These are phyloP conservation scores for Latrodectus elegans DNA, from an alignment of 2,888 invertebrate genomes.

Conservation along the genomic window DNA sequence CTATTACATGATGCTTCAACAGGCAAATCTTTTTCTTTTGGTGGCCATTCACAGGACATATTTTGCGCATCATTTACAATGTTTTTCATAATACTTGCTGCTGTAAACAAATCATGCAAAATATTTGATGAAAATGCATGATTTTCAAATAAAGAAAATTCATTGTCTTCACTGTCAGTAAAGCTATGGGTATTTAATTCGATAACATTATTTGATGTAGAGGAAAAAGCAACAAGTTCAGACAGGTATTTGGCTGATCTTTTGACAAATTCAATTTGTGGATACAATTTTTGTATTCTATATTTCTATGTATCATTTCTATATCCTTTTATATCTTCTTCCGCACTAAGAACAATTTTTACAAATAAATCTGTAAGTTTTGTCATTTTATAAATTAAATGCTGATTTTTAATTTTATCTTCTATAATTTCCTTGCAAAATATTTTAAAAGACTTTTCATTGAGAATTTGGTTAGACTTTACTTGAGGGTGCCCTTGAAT, in stretches of 20 bases:
- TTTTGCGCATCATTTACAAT: background rate
- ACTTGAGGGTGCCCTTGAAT: too few relatives aligned
- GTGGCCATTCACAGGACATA: background rate
- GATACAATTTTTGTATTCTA: background rate
- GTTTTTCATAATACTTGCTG: too few relatives aligned
- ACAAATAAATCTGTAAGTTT: too few relatives aligned
- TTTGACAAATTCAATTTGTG: conserved; percentile 6
- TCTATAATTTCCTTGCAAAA: background rate
- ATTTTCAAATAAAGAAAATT: too few relatives aligned
- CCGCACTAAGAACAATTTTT: background rate
- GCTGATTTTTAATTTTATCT: too few relatives aligned
- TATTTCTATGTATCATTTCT: conserved; percentile 1
- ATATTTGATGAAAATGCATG: too few relatives aligned
- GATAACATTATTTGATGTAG: background rate
- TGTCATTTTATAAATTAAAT: background rate
- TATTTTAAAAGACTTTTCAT: background rate
- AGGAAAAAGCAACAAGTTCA: too few relatives aligned
- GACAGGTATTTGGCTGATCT: background rate
- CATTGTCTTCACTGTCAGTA: too few relatives aligned
- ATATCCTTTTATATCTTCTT: conserved; percentile 15
- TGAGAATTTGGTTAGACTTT: too few relatives aligned
- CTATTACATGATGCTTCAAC: background rate
- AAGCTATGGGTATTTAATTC: background rate
- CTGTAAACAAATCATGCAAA: too few relatives aligned
- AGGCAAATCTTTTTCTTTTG: background rate